phyloP scores from a whole-genome alignment of 2,888 invertebrate species.

The Serripes groenlandicus region DNA sequence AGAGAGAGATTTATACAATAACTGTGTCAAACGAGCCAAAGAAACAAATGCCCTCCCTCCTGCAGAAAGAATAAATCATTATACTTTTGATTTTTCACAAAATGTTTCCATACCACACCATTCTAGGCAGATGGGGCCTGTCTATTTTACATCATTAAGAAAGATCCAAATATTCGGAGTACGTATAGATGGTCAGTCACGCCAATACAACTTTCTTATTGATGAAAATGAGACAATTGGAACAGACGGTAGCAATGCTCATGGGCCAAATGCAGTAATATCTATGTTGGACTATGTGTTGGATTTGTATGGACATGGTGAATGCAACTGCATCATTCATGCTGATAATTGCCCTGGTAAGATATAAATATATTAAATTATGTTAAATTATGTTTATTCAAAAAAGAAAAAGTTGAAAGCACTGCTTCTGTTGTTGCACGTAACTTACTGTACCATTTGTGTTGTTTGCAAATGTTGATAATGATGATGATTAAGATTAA shows the following conservation, averaged over 20 bases:
- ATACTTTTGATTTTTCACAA: conserved; percentile 41
- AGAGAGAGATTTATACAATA: conserved; percentile 5
- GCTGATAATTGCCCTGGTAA: conserved; percentile 41
- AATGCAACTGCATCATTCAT: conserved; percentile 25
- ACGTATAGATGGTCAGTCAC: conserved; percentile 31
- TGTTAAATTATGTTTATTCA: no score
- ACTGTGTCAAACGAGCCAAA: conserved; percentile 7
- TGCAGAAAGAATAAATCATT: conserved; percentile 17
- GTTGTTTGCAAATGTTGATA: no score
- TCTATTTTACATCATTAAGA: conserved; percentile 36
- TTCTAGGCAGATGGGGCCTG: conserved; percentile 27
- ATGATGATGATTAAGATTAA: no score
- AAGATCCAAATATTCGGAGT: conserved; percentile 57
- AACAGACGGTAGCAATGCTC: conserved; percentile 26
- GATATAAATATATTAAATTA: no score
- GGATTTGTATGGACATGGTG: conserved; percentile 17
- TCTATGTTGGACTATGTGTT: conserved; percentile 49
- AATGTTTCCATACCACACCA: conserved; percentile 29
- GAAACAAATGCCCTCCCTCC: not conserved
- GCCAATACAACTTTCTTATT: conserved; percentile 47
- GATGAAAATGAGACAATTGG: conserved; percentile 46
- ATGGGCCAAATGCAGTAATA: conserved; percentile 46
- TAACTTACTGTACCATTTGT: no score
- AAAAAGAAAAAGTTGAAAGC: no score
- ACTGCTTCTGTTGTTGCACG: no score